Evolutionary conservation across 2,888 invertebrate species (phyloP).

Genomic region (Drosophila melanosoma): DNA sequence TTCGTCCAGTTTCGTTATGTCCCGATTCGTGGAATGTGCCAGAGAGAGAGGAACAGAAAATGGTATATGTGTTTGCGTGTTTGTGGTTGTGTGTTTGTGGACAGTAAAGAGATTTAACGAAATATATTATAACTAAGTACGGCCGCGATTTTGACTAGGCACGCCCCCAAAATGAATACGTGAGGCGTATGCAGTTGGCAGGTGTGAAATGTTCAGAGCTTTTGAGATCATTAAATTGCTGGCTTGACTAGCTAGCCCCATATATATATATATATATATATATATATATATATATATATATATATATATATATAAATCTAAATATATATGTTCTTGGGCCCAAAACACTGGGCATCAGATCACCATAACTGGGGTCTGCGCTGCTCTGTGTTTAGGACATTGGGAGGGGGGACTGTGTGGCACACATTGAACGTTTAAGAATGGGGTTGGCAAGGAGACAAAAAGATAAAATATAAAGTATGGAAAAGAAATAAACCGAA

Average conservation of each 20-base stretch:
- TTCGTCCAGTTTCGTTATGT: slow-evolving; percentile 43
- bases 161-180: slow-evolving; percentile 6
- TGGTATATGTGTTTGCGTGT: slow-evolving; percentile 4
- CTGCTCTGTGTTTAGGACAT: neutral
- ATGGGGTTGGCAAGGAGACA: slow-evolving; percentile 5
- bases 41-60: neutral
- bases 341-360: slow-evolving; percentile 8
- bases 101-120: slow-evolving; percentile 10
- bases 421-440: slow-evolving; percentile 28
- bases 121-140: slow-evolving; percentile 16
- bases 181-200: slow-evolving; percentile 12
- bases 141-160: slow-evolving; percentile 38
- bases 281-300: too few species aligned
- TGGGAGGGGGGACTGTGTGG: neutral
- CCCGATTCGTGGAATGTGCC: slow-evolving; percentile 35
- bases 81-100: neutral
- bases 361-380: slow-evolving; percentile 6
- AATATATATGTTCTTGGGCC: slow-evolving; percentile 3
- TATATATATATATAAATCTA: neutral
- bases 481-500: slow-evolving; percentile 32
- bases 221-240: slow-evolving; percentile 57
- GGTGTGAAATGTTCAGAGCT: slow-evolving; percentile 39
- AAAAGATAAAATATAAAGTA: slow-evolving; percentile 19
- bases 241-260: slow-evolving; percentile 49
- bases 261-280: neutral